Percentiles rank a stretch among this genome's conserved stretches.
Conservation (phyloP, 2,113 vertebrate genomes). For the Mesitornis unicolor region DNA sequence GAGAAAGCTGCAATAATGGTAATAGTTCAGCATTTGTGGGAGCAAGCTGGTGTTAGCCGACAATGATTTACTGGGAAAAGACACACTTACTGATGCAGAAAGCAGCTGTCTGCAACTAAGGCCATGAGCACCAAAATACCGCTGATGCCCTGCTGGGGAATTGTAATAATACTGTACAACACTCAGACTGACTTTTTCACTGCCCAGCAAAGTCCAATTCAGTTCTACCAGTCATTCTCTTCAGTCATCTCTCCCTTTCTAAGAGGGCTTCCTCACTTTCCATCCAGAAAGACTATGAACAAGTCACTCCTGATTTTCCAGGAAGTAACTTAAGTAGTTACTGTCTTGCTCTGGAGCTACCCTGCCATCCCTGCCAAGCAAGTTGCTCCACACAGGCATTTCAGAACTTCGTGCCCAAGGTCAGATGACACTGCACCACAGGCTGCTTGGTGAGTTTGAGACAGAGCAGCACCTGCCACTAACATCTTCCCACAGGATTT, state of each 20-base stretch:
- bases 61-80: neutral
- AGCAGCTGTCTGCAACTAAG: neutral
- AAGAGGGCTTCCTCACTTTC: neutral
- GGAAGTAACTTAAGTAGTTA: neutral
- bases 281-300: neutral
- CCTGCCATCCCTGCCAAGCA: neutral
- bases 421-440: neutral
- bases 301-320: conserved; percentile 33
- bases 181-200: neutral
- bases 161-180: neutral
- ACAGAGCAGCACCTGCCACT: neutral
- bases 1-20: neutral
- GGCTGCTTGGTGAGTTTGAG: neutral
- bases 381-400: neutral
- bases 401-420: neutral
- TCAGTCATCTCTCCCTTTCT: neutral
- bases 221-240: neutral
- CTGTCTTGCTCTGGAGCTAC: neutral
- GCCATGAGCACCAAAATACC: neutral
- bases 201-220: neutral
- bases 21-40: neutral
- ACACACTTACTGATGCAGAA: neutral
- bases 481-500: neutral
- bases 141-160: neutral
- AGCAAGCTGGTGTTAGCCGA: neutral